Evolutionary conservation across 2,113 vertebrate species (phyloP).

Genomic region (Rhombomys opimus): DNA sequence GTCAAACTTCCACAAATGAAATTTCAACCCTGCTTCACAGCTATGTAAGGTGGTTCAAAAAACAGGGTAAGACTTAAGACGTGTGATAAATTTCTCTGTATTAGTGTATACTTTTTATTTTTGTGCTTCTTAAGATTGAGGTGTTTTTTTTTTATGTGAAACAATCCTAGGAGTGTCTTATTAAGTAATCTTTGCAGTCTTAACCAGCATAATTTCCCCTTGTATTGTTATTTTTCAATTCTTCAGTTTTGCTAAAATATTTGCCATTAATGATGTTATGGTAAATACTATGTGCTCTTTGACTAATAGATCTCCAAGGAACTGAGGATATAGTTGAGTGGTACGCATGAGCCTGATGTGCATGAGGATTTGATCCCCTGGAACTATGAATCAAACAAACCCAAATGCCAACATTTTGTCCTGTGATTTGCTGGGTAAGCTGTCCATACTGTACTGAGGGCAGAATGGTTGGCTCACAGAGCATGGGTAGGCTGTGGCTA

Average conservation of each 20-base stretch:
- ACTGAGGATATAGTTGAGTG: not conserved
- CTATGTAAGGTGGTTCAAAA: not conserved
- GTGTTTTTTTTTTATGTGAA: constrained; percentile 6
- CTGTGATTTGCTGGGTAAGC: not conserved
- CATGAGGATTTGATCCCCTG: no score
- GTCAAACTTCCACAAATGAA: constrained; percentile 2
- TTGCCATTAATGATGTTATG: not conserved
- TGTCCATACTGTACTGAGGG: not conserved
- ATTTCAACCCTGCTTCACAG: constrained; percentile 27
- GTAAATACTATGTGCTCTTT: not conserved
- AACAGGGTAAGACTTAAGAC: not conserved
- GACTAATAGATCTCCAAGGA: not conserved
- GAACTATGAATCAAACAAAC: not conserved
- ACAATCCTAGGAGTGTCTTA: not conserved
- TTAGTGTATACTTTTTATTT: constrained; percentile 12
- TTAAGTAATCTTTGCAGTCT: constrained; percentile 31
- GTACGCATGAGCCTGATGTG: not conserved
- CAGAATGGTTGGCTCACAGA: no score
- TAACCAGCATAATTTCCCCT: constrained; percentile 35
- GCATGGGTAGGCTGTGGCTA: not conserved
- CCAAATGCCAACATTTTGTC: no score
- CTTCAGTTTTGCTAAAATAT: constrained; percentile 37
- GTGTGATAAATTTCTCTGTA: not conserved
- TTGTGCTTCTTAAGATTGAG: constrained; percentile 45
- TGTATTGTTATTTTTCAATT: constrained; percentile 53